These are phyloP conservation scores for Ashinkailepas kermadecensis DNA, from an alignment of 2,888 invertebrate species.

Conservation along the genomic window DNA sequence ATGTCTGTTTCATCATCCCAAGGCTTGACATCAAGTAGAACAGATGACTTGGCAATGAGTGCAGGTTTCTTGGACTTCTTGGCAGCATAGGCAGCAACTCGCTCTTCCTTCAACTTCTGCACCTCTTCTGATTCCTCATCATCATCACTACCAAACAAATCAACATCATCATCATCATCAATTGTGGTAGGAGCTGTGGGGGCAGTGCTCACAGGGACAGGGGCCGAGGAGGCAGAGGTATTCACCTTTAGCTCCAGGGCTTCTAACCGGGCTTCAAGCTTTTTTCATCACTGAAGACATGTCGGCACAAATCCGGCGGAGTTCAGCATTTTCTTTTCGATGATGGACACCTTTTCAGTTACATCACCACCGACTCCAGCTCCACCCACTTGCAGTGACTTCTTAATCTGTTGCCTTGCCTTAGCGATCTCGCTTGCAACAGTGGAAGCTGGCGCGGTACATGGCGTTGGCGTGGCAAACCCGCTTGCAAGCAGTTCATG, in stretches of 20 bases:
- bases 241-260: background rate
- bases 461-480: background rate
- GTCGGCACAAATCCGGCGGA: background rate
- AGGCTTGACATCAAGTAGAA: conserved; percentile 84
- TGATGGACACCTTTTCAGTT: background rate
- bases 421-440: conserved; percentile 12
- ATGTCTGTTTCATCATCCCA: conserved; percentile 98
- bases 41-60: conserved; percentile 89
- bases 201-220: conserved; percentile 9
- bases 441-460: background rate
- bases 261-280: background rate
- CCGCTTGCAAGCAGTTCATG: background rate
- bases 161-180: conserved; percentile 68
- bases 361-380: background rate
- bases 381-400: background rate
- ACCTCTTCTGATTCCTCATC: conserved; percentile 77
- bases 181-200: conserved; percentile 43
- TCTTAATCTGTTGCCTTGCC: background rate
- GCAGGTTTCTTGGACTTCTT: conserved; percentile 92
- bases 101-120: conserved; percentile 73
- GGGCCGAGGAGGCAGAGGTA: conserved; percentile 57
- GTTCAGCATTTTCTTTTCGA: background rate
- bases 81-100: conserved; percentile 82
- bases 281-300: background rate
- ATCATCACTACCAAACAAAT: conserved; percentile 84